phyloP scores from a whole-genome alignment of 2,888 invertebrate genomes.

The Habrosyne pyritoides region DNA sequence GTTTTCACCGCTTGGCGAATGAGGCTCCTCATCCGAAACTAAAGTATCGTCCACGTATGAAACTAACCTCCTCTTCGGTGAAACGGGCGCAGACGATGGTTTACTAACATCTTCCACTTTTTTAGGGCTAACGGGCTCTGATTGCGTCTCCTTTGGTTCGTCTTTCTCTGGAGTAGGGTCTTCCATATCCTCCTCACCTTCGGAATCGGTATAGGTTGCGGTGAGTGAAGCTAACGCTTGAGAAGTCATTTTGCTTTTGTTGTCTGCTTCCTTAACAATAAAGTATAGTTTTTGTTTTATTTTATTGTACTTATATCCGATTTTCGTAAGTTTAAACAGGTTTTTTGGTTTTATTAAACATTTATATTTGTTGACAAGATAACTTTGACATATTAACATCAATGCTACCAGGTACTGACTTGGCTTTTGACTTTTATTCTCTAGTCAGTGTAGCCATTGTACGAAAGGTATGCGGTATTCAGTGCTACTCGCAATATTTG shows the following conservation, averaged over 20 bases:
- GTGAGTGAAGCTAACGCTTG: slow-evolving; percentile 92
- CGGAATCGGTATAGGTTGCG: slow-evolving; percentile 95
- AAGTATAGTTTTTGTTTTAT: no score
- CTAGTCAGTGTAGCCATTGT: no score
- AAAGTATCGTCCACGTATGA: slow-evolving; percentile 89
- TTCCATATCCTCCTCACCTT: slow-evolving; percentile 91
- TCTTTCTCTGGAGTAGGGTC: slow-evolving; percentile 83
- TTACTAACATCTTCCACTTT: slow-evolving; percentile 49
- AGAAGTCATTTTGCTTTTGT: slow-evolving; percentile 62
- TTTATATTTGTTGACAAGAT: no score
- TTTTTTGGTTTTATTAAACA: no score
- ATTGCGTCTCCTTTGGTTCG: slow-evolving; percentile 54
- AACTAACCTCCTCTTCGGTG: slow-evolving; percentile 83
- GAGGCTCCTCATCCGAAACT: slow-evolving; percentile 89
- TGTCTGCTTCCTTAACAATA: not conserved
- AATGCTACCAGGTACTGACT: no score
- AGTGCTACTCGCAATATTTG: no score
- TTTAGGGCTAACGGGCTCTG: slow-evolving; percentile 65
- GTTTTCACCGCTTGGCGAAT: slow-evolving; percentile 65
- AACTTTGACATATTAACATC: no score
- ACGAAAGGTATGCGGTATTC: no score
- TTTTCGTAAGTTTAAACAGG: no score
- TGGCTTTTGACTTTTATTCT: no score
- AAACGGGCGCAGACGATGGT: slow-evolving; percentile 73
- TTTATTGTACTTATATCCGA: no score